Percentiles rank a stretch among this genome's conserved stretches.
Conservation (phyloP, 2,797 vertebrate genomes). For the Paramormyrops hopkinsi region DNA sequence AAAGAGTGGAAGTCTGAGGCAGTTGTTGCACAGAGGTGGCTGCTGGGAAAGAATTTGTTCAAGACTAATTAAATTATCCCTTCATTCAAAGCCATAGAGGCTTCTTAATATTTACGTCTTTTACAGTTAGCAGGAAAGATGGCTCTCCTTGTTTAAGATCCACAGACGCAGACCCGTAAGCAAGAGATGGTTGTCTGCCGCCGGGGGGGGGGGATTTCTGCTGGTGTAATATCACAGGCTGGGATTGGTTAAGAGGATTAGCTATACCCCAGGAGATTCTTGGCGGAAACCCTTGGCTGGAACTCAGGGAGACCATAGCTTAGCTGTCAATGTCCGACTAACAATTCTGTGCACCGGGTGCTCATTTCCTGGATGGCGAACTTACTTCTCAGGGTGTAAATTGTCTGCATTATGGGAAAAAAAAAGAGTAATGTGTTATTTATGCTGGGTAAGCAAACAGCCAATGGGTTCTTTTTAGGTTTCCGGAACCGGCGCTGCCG, state of each 20-base stretch:
- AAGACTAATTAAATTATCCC: neutral
- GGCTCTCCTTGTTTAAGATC: neutral
- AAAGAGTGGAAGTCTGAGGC: neutral
- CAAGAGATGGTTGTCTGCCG: neutral
- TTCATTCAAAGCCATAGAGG: neutral
- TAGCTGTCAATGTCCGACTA: neutral
- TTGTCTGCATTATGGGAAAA: neutral
- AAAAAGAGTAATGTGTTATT: constrained; percentile 1
- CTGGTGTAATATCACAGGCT: neutral
- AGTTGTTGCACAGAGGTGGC: neutral
- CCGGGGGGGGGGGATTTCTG: neutral
- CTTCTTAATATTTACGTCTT: neutral
- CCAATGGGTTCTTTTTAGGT: neutral
- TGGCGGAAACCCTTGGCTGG: neutral
- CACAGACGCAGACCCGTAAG: neutral
- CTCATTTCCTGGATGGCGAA: neutral
- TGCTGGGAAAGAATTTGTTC: neutral
- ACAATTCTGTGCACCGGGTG: neutral
- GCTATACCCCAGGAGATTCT: constrained; percentile 2
- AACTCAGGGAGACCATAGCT: neutral
- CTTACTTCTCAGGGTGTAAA: constrained; percentile 6
- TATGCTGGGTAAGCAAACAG: neutral
- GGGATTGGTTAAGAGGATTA: constrained; percentile 14
- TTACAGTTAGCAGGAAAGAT: neutral
- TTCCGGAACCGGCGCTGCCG: neutral